Evolutionary conservation across 2,888 invertebrate genomes (phyloP).

Genomic region (Tenthredo notha): DNA sequence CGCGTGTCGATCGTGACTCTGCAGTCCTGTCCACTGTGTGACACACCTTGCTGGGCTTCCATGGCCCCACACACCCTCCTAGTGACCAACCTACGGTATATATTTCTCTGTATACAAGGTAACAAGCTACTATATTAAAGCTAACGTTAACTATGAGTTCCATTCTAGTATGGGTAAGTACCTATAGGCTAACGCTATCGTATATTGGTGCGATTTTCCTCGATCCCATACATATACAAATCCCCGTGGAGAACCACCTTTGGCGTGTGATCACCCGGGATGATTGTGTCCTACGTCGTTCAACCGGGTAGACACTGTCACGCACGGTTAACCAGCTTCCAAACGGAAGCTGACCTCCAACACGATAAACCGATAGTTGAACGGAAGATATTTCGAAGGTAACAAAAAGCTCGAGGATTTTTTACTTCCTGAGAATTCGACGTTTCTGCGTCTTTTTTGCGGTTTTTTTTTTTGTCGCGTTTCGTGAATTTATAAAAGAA

Average conservation of each 20-base stretch:
- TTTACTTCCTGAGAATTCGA: not conserved
- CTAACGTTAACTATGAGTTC: not conserved
- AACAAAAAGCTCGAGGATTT: not conserved
- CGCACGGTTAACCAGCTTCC: constrained; percentile 46
- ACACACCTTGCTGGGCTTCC: constrained; percentile 47
- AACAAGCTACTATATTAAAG: not conserved
- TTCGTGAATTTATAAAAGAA: not conserved
- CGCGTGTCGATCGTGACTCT: constrained; percentile 23
- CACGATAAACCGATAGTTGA: constrained; percentile 8
- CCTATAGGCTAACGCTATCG: not conserved
- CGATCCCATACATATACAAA: not conserved
- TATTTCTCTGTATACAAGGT: not conserved
- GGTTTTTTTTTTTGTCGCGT: no score
- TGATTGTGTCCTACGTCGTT: constrained; percentile 38
- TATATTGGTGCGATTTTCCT: not conserved
- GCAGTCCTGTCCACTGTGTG: constrained; percentile 11
- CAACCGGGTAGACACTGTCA: constrained; percentile 37
- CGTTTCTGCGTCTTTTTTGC: no score
- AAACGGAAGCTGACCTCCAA: constrained; percentile 5
- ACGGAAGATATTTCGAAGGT: not conserved
- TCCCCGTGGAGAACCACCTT: constrained; percentile 18
- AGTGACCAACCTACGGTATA: not conserved
- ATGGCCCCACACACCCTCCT: constrained; percentile 24
- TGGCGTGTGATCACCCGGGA: constrained; percentile 46
- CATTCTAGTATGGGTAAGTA: not conserved